Evolutionary conservation across 2,113 vertebrate species (phyloP).

Genomic region (Eolophus roseicapilla): DNA sequence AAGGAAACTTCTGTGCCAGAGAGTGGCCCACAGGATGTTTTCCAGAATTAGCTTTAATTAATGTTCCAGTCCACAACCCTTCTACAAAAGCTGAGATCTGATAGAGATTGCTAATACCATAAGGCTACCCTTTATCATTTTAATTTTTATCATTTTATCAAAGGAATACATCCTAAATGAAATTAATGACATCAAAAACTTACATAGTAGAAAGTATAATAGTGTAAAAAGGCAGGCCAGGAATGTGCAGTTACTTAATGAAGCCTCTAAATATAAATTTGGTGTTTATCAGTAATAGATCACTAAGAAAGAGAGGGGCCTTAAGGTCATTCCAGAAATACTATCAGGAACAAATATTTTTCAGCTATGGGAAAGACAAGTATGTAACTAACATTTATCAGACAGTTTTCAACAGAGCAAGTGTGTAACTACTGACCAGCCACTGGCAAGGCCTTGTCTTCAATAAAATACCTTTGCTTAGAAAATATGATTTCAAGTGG

Average conservation of each 20-base stretch:
- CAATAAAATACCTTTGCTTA: background rate
- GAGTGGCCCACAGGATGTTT: background rate
- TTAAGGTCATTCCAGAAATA: background rate
- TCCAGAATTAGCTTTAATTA: constrained; percentile 7
- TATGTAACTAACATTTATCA: background rate
- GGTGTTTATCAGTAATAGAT: background rate
- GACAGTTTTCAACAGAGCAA: background rate
- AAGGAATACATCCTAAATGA: background rate
- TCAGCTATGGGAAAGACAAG: background rate
- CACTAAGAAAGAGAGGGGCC: background rate
- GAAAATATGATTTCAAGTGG: background rate
- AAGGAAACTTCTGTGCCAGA: background rate
- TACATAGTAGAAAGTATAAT: background rate
- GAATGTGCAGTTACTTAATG: background rate
- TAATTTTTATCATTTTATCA: constrained; percentile 6
- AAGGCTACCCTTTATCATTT: background rate
- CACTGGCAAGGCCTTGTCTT: background rate
- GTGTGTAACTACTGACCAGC: background rate
- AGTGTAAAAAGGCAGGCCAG: background rate
- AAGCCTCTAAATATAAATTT: background rate
- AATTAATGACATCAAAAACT: background rate
- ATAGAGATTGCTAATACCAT: background rate
- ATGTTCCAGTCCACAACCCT: background rate
- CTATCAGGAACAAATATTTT: background rate
- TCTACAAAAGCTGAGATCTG: constrained; percentile 10